Conservation (phyloP, 2,113 vertebrate genomes). For the Neoarius graeffei region DNA sequence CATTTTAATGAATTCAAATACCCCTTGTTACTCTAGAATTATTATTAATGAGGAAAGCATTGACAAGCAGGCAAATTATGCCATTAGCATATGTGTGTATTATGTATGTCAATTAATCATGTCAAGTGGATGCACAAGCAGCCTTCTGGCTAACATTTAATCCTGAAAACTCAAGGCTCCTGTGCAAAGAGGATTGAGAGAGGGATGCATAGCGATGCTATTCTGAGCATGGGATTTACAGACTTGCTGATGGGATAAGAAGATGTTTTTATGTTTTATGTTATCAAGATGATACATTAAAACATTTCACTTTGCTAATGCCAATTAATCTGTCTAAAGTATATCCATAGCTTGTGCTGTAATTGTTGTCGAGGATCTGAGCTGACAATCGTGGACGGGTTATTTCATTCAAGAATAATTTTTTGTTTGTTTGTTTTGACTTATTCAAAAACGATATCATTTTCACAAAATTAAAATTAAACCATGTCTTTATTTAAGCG, state of each 20-base stretch:
- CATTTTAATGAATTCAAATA: slow-evolving; percentile 27
- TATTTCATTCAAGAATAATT: neutral
- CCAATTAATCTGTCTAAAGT: neutral
- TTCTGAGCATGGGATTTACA: neutral
- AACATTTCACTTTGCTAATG: neutral
- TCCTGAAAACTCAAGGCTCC: neutral
- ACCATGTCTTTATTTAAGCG: neutral
- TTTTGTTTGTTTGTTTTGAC: neutral
- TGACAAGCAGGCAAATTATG: slow-evolving; percentile 14
- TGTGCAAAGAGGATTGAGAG: neutral
- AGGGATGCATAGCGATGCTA: neutral
- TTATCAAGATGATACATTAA: neutral
- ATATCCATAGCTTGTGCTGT: neutral
- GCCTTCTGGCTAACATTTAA: slow-evolving; percentile 7
- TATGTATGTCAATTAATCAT: slow-evolving; percentile 23
- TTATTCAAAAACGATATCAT: neutral
- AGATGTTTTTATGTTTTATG: slow-evolving; percentile 3
- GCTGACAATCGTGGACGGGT: neutral
- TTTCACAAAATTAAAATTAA: neutral
- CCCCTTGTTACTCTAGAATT: slow-evolving; percentile 10
- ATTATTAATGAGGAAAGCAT: slow-evolving; percentile 10
- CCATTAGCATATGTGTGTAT: slow-evolving; percentile 20
- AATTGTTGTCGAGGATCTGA: neutral
- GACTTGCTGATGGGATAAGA: neutral
- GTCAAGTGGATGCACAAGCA: neutral